phyloP scores from a whole-genome alignment of 2,797 vertebrate genomes.

The Anguilla obscura region DNA sequence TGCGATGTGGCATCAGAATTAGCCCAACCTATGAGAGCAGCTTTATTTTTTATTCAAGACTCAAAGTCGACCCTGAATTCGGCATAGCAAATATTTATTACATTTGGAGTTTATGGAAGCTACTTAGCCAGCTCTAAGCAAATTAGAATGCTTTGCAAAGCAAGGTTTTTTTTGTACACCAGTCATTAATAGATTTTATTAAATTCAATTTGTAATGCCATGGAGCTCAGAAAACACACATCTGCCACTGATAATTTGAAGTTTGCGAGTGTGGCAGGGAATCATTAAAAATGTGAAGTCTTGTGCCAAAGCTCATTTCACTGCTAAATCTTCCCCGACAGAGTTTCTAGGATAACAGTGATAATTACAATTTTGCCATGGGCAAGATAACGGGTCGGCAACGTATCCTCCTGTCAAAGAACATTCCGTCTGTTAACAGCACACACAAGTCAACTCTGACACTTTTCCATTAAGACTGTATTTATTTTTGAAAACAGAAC shows the following conservation, averaged over 20 bases:
- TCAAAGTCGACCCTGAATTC: conserved; percentile 2
- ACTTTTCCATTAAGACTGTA: conserved; percentile 50
- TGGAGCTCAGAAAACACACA: conserved; percentile 23
- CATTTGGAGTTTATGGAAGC: not conserved
- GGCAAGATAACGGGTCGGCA: conserved; percentile 57
- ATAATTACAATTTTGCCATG: conserved; percentile 62
- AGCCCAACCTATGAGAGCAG: not conserved
- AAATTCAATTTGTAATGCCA: conserved; percentile 29
- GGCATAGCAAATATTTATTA: not conserved
- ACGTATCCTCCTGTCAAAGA: conserved; percentile 62
- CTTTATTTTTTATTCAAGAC: not conserved
- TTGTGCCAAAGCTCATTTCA: conserved; percentile 49
- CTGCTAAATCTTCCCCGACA: conserved; percentile 61
- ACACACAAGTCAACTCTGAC: conserved; percentile 50
- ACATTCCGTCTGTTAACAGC: conserved; percentile 57
- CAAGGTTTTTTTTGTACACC: conserved; percentile 27
- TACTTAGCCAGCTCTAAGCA: conserved; percentile 11
- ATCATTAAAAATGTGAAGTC: conserved; percentile 42
- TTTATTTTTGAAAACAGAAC: not conserved
- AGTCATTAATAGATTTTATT: conserved; percentile 40
- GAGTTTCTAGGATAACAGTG: conserved; percentile 57
- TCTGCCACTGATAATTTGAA: conserved; percentile 36
- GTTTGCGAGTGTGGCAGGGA: conserved; percentile 23
- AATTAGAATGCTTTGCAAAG: conserved; percentile 31
- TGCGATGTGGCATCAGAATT: not conserved